phyloP scores from a whole-genome alignment of 2,888 invertebrate species.

The Himalopsyche anomala region DNA sequence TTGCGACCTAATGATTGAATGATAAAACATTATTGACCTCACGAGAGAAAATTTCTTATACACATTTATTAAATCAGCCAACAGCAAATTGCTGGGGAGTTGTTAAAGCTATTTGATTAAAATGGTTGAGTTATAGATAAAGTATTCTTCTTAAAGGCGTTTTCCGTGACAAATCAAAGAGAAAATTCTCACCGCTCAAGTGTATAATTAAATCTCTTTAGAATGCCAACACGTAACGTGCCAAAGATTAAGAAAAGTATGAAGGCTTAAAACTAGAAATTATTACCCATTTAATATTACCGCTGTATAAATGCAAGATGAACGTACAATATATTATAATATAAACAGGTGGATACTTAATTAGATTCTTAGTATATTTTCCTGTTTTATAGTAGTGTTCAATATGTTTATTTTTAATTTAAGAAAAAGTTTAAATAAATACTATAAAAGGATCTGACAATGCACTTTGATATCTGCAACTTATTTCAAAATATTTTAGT shows the following conservation, averaged over 20 bases:
- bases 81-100: not conserved
- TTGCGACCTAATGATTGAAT: not conserved
- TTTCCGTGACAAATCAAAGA: constrained; percentile 40
- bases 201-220: constrained; percentile 7
- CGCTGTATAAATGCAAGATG: not conserved
- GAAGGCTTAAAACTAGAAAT: constrained; percentile 19
- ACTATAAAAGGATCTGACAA: no score
- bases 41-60: not conserved
- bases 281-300: constrained; percentile 8
- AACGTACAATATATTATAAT: not conserved
- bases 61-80: not conserved
- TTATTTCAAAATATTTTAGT: no score
- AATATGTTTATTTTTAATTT: no score
- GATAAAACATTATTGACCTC: not conserved
- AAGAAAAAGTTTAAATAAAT: no score
- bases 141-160: not conserved
- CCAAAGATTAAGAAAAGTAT: constrained; percentile 30
- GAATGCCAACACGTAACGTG: constrained; percentile 37
- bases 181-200: constrained; percentile 36
- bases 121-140: constrained; percentile 10
- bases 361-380: not conserved
- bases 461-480: no score
- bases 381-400: no score
- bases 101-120: not conserved
- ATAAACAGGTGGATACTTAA: not conserved